A percentile compares a stretch with the other conserved stretches of the same genome.
Conservation (phyloP, 2,888 invertebrate genomes). For the Hypomecis atomaria region DNA sequence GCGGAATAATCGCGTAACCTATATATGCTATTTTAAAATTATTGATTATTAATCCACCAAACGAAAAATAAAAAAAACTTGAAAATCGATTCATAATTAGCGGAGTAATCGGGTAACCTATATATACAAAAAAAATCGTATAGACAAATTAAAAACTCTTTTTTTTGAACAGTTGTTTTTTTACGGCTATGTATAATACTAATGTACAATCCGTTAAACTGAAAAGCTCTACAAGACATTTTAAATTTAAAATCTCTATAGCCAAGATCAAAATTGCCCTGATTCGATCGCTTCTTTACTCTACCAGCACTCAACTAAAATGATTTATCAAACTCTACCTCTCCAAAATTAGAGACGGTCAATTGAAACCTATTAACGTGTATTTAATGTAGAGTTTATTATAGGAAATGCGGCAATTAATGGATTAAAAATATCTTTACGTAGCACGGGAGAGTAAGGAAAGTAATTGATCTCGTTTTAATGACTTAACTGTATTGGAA, state of each 20-base stretch:
- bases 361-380: slow-evolving; percentile 31
- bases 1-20: no score
- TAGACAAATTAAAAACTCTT: no score
- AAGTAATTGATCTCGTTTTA: slow-evolving; percentile 42
- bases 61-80: no score
- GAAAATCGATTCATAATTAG: no score
- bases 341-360: slow-evolving; percentile 31
- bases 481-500: slow-evolving; percentile 39
- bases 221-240: slow-evolving; percentile 18
- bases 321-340: slow-evolving; percentile 9
- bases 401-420: slow-evolving; percentile 37
- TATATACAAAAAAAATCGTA: no score
- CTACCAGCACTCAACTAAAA: slow-evolving; percentile 10
- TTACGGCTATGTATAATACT: not conserved
- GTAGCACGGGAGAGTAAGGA: slow-evolving; percentile 10
- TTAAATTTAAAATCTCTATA: not conserved
- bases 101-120: no score
- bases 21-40: no score
- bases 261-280: slow-evolving; percentile 5
- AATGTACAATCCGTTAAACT: not conserved
- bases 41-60: no score
- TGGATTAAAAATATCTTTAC: slow-evolving; percentile 24
- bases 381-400: slow-evolving; percentile 27
- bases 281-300: not conserved
- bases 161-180: no score